Percentiles rank a stretch among this genome's conserved stretches.
phyloP scores from a whole-genome alignment of 2,113 vertebrate species.

The Platichthys flesus region DNA sequence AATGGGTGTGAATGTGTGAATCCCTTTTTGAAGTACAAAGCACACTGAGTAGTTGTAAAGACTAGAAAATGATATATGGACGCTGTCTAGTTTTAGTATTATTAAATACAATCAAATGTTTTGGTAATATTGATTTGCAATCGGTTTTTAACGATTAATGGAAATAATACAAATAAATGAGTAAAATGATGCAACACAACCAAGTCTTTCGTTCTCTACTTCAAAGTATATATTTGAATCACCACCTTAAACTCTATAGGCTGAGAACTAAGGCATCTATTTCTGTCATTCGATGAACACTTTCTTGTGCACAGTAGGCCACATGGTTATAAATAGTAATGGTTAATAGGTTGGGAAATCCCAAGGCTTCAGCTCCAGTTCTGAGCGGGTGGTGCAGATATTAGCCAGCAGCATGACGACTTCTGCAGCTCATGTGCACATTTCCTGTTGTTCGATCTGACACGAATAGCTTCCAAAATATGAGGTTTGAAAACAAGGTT shows the following conservation, averaged over 20 bases:
- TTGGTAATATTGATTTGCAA: no score
- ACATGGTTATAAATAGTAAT: slow-evolving; percentile 65
- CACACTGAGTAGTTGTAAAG: not conserved
- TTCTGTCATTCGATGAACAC: slow-evolving; percentile 43
- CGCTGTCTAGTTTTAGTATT: not conserved
- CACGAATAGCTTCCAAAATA: slow-evolving; percentile 13
- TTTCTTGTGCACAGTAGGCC: slow-evolving; percentile 59
- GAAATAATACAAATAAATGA: no score
- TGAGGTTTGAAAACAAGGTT: not conserved
- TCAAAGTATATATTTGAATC: not conserved
- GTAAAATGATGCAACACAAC: no score
- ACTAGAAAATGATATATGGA: not conserved
- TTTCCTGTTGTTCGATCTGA: slow-evolving; percentile 1
- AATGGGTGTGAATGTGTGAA: not conserved
- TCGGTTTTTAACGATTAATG: no score
- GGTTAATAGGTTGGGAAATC: slow-evolving; percentile 73
- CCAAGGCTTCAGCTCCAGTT: slow-evolving; percentile 69
- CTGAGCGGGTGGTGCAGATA: slow-evolving; percentile 45
- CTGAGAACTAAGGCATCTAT: slow-evolving; percentile 35
- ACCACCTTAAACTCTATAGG: not conserved
- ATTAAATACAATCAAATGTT: no score
- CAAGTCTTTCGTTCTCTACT: no score
- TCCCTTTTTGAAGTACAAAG: not conserved
- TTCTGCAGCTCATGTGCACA: slow-evolving; percentile 24
- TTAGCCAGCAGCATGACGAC: slow-evolving; percentile 24